A percentile compares a stretch with the other conserved stretches of the same genome.
Conservation (phyloP, 2,797 vertebrate genomes). For the Prionace glauca region DNA sequence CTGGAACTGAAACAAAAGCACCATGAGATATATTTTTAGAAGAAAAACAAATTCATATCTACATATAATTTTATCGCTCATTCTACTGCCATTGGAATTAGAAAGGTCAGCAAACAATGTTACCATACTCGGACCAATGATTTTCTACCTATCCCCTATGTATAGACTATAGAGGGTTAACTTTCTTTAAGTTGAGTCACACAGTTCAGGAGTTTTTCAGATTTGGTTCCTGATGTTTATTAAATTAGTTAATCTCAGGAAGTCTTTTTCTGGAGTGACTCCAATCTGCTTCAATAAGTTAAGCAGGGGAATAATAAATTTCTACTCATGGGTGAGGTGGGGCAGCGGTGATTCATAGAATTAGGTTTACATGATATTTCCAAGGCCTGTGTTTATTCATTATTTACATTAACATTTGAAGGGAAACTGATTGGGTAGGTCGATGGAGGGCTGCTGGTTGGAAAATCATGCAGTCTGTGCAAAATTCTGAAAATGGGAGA, state of each 20-base stretch:
- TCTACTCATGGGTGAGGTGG: not conserved
- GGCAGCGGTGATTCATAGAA: not conserved
- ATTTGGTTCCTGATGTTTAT: not conserved
- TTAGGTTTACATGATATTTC: not conserved
- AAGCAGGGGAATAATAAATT: not conserved
- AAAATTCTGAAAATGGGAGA: not conserved
- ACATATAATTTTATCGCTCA: not conserved
- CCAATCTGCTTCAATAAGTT: not conserved
- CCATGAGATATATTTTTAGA: not conserved
- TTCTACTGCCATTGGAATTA: not conserved
- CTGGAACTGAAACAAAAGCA: constrained; percentile 30
- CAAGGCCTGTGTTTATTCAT: not conserved
- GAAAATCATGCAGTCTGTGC: not conserved
- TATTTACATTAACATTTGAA: not conserved
- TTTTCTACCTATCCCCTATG: not conserved
- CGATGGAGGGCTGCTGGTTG: not conserved
- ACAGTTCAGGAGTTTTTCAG: not conserved
- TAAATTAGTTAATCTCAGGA: not conserved
- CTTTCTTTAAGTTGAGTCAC: not conserved
- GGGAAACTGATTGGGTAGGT: not conserved
- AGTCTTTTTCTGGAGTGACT: not conserved
- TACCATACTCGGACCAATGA: not conserved
- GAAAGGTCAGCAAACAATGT: not conserved
- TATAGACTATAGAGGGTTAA: not conserved
- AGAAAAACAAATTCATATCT: not conserved